Base-by-base conservation (phyloP, 2,888 invertebrate species). In the Ditula angustiorana region DNA sequence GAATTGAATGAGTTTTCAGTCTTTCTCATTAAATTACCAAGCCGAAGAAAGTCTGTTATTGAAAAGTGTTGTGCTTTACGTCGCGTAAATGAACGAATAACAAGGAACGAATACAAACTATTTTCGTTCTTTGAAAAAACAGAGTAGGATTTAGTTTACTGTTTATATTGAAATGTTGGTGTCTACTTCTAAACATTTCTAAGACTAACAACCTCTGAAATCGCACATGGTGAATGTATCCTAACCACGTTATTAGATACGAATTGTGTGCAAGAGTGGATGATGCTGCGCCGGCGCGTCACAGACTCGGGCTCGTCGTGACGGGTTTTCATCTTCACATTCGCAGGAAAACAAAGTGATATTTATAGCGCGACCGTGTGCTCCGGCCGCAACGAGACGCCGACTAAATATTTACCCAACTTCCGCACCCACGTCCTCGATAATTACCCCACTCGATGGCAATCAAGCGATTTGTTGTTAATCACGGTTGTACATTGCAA, bases 321-420 rank as follows among this genome's bases (percentile, higher is more conserved):
- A 71, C 61, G 55, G 56, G n/a, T 26, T 3, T 41, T 41, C 69
- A n/a, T 69, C 67, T 70, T 70, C 73, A 73, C 69, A 69, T 68
- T 64, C 62, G 67, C 66, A 69, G 69, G 69, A 73, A 75, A 73
- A 74, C 71, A 70, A 66, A 66, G 65, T 59, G 50, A 58, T 70
- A 71, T 77, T 77, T 76, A 74, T 77, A 77, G 72, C 37, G n/a
- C 33, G 23, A 16, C 58, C 55, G 46, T 41, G 49, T 24, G 57
- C 62, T 26, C 44, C 23, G 26, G 47, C 41, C 56, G 24, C 19
- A 21, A 11, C 58, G 57, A 62, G 66, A 66, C 66, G 58, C 53
- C 53, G 66, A 26, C 62, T 47, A 62, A 66, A 66, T 61, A 61
- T 66, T 66, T 61, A 66, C 49, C 50, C 30, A 57, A 58, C 66